Evolutionary conservation across 2,888 invertebrate species (phyloP).

Genomic region (Ctena decussata): DNA sequence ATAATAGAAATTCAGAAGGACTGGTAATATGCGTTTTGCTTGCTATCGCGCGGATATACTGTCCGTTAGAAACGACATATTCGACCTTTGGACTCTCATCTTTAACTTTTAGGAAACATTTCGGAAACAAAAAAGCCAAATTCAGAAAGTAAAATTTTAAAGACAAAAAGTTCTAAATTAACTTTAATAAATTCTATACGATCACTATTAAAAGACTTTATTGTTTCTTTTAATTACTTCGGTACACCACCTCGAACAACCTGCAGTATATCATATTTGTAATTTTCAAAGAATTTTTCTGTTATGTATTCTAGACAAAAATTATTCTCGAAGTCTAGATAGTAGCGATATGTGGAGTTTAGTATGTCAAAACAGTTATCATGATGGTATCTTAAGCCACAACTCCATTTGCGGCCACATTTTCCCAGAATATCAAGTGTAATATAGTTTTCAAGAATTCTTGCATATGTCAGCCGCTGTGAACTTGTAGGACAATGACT

Average conservation of each 20-base stretch:
- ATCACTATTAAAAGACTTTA: no score
- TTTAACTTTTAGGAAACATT: no score
- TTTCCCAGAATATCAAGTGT: background rate
- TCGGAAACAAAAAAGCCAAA: no score
- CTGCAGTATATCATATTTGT: background rate
- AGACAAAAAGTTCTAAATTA: no score
- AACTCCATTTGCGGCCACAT: background rate
- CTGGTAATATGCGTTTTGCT: no score
- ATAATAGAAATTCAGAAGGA: no score
- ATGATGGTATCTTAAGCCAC: background rate
- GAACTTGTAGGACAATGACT: background rate
- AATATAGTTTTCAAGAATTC: background rate
- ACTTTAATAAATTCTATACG: no score
- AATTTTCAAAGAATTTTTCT: background rate
- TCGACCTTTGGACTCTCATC: no score
- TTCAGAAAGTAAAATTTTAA: no score
- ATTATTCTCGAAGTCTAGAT: background rate
- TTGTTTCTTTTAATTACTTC: no score
- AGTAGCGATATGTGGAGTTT: background rate
- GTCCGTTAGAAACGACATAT: no score
- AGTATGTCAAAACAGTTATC: background rate
- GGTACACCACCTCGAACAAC: background rate
- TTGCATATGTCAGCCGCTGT: background rate
- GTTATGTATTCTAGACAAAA: background rate
- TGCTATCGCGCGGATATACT: no score